Percentiles rank a stretch among this genome's conserved stretches.
Evolutionary conservation across 2,888 invertebrate genomes (phyloP).

Genomic region (Cerastoderma edule): DNA sequence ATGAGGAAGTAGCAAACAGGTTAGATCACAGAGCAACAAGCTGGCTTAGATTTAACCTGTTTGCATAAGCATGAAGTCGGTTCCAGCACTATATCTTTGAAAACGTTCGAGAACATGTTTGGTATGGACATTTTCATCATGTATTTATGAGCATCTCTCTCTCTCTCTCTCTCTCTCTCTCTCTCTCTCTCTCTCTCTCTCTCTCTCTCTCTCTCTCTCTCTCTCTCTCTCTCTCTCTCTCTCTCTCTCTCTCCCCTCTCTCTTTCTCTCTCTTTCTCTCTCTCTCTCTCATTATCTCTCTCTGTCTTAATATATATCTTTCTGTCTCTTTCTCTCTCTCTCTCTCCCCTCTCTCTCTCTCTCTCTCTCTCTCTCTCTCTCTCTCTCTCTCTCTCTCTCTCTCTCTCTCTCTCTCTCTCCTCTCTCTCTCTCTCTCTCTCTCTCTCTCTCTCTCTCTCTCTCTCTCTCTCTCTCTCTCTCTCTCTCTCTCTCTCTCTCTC

Average conservation of each 20-base stretch:
- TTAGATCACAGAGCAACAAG: no score
- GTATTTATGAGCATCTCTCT: no score
- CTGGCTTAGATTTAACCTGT: no score
- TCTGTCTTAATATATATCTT: background rate
- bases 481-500: background rate
- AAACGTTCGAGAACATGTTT: no score
- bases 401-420: background rate
- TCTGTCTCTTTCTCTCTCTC: background rate
- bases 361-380: constrained; percentile 1
- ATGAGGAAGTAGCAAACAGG: no score
- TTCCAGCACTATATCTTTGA: no score
- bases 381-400: background rate
- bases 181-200: constrained; percentile 1
- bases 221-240: constrained; percentile 1
- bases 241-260: background rate
- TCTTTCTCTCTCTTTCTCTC: background rate
- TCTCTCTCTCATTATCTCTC: background rate
- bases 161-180: background rate
- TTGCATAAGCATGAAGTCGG: no score
- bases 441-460: background rate
- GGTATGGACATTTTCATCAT: no score
- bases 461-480: background rate
- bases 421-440: background rate
- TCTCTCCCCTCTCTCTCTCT: background rate
- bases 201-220: constrained; percentile 1